Evolutionary conservation across 2,888 invertebrate species (phyloP).

Genomic region (Epirrhoe tristata): DNA sequence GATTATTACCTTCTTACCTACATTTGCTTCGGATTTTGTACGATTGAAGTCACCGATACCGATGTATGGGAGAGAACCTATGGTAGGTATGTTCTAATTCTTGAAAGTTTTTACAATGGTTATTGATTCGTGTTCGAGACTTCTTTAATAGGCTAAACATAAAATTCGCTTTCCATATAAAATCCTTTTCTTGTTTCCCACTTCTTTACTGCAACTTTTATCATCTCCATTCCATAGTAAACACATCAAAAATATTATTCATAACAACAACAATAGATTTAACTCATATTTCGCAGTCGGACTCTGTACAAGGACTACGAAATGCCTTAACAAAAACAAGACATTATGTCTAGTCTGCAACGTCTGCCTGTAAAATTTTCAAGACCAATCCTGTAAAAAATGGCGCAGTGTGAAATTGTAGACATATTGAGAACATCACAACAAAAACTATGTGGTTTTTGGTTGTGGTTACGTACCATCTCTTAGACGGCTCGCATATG

Average conservation of each 20-base stretch:
- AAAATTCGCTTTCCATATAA: too few species aligned
- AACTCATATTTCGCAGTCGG: not conserved
- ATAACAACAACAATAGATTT: too few species aligned
- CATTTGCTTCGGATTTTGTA: conserved; percentile 80
- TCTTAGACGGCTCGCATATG: conserved; percentile 73
- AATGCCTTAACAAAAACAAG: conserved; percentile 1
- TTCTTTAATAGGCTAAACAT: too few species aligned
- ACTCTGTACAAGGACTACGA: not conserved
- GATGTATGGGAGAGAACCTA: conserved; percentile 47
- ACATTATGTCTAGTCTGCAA: conserved; percentile 22
- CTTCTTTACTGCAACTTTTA: too few species aligned
- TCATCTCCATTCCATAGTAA: too few species aligned
- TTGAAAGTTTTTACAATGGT: not conserved
- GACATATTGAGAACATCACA: conserved; percentile 36
- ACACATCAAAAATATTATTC: too few species aligned
- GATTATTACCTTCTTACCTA: conserved; percentile 85
- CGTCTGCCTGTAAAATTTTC: conserved; percentile 6
- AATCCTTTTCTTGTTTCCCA: too few species aligned
- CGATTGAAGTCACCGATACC: conserved; percentile 58
- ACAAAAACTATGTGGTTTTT: conserved; percentile 70
- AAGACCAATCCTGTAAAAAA: conserved; percentile 18
- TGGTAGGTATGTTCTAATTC: not conserved
- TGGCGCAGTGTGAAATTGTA: conserved; percentile 37
- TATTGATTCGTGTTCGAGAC: too few species aligned
- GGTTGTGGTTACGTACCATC: conserved; percentile 66